Percentiles rank a stretch among this genome's conserved stretches.
Conservation (phyloP, 2,113 vertebrate species). For the Azemiops feae region DNA sequence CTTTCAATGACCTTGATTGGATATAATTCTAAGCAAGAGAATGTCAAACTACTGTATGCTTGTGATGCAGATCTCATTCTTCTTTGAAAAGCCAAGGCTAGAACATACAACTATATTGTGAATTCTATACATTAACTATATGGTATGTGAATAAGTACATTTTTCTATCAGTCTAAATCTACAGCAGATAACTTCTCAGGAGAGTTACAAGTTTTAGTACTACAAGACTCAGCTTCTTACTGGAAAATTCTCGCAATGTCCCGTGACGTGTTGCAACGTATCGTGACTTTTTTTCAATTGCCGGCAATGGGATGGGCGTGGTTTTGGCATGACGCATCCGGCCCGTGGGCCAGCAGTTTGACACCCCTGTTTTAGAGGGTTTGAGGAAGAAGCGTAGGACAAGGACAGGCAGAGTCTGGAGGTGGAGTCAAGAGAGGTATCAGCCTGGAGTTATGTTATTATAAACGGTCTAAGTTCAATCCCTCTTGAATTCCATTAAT, state of each 20-base stretch:
- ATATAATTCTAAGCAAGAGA: not conserved
- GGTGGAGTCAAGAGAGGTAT: not conserved
- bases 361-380: not conserved
- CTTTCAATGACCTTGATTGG: not conserved
- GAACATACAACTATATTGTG: not conserved
- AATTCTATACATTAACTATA: not conserved
- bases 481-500: not conserved
- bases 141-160: not conserved
- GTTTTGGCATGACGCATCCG: too few species aligned
- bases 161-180: not conserved
- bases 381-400: not conserved
- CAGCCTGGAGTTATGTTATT: not conserved
- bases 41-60: not conserved
- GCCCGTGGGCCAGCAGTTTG: too few species aligned
- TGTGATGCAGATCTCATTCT: not conserved
- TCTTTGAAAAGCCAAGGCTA: not conserved
- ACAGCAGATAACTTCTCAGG: not conserved
- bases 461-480: not conserved
- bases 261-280: too few species aligned
- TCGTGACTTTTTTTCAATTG: too few species aligned
- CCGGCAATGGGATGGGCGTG: accelerated
- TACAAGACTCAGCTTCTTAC: not conserved
- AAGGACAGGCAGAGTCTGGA: not conserved
- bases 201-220: not conserved
- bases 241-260: not conserved